A percentile compares a stretch with the other conserved stretches of the same genome.
phyloP scores from a whole-genome alignment of 2,888 invertebrate genomes.

The Temnothorax rugatulus region DNA sequence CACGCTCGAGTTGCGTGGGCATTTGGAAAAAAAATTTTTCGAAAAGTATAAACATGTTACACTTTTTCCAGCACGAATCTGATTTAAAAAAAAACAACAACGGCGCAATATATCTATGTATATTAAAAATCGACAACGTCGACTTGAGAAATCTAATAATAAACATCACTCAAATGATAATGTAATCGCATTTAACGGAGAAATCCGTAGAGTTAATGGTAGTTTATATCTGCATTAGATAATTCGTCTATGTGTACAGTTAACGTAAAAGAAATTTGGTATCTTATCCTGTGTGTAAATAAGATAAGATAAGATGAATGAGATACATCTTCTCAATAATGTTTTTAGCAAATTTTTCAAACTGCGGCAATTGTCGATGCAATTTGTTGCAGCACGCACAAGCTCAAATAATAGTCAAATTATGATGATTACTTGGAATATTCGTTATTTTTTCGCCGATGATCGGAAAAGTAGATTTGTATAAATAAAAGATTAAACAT shows the following conservation, averaged over 20 bases:
- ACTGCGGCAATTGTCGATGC: background rate
- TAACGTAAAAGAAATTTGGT: background rate
- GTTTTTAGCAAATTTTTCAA: background rate
- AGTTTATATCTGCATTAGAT: conserved; percentile 19
- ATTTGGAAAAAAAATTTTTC: background rate
- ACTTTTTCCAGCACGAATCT: no score
- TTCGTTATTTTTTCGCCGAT: background rate
- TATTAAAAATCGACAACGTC: background rate
- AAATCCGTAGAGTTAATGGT: background rate
- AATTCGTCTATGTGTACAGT: background rate
- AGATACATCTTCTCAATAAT: background rate
- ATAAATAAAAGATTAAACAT: conserved; percentile 6
- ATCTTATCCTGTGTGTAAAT: background rate
- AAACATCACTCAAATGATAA: conserved; percentile 7
- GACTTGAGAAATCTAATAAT: background rate
- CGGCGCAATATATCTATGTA: background rate
- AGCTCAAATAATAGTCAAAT: background rate
- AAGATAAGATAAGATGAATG: conserved; percentile 23
- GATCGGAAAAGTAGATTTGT: background rate
- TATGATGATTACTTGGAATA: background rate
- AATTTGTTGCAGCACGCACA: background rate
- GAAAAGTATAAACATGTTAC: background rate
- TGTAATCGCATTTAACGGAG: background rate
- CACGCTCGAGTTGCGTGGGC: background rate
- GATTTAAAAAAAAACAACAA: background rate